Conservation (phyloP, 2,113 vertebrate genomes). For the Trichechus manatus region DNA sequence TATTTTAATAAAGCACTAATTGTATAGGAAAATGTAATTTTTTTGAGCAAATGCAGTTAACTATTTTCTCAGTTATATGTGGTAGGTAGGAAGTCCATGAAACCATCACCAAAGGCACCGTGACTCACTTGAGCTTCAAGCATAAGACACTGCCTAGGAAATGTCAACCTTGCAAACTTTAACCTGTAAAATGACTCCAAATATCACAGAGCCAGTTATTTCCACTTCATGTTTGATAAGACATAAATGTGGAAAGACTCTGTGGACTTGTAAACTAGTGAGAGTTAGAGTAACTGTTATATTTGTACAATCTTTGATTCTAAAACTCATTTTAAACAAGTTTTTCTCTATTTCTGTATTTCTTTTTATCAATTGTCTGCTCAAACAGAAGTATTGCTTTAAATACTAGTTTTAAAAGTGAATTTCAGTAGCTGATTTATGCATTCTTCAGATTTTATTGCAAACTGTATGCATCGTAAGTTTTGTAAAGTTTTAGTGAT, state of each 20-base stretch:
- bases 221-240: neutral
- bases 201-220: neutral
- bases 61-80: neutral
- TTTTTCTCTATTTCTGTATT: neutral
- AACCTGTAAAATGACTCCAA: neutral
- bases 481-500: neutral
- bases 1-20: constrained; percentile 19
- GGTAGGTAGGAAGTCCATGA: neutral
- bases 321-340: neutral
- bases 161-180: neutral
- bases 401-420: neutral
- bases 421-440: neutral
- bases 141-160: neutral
- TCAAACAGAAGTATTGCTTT: constrained; percentile 1
- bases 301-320: neutral
- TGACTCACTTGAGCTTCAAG: neutral
- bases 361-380: neutral
- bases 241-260: neutral
- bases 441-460: neutral
- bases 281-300: neutral
- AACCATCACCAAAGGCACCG: neutral
- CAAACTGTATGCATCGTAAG: neutral
- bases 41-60: neutral
- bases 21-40: neutral
- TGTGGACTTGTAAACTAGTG: neutral